Conservation (phyloP, 1,140 invertebrate species). For the Trigoniulus corallinus region DNA sequence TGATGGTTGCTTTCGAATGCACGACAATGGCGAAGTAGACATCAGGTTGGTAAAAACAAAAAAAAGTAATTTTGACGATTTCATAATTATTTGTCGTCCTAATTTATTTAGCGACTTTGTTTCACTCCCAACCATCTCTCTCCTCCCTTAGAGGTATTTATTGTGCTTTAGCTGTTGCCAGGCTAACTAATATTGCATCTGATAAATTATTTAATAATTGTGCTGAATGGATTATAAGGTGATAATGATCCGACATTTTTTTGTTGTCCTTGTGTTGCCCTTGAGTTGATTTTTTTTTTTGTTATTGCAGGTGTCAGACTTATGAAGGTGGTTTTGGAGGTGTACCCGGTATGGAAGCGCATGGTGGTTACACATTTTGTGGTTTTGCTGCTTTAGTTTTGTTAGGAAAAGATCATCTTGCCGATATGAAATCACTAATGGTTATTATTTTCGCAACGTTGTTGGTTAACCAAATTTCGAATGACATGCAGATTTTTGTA, state of each 20-base stretch:
- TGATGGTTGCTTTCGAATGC: constrained; percentile 84
- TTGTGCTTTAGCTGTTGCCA: constrained; percentile 80
- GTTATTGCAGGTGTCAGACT: constrained; percentile 76
- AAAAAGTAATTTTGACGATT: background rate
- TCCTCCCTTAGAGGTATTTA: constrained; percentile 56
- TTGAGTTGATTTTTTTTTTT: no score
- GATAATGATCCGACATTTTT: constrained; percentile 11
- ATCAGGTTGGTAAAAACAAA: constrained; percentile 31
- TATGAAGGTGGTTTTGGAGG: constrained; percentile 98
- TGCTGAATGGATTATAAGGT: constrained; percentile 72
- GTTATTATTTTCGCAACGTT: no score
- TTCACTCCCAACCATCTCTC: background rate
- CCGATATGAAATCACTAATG: constrained; percentile 58
- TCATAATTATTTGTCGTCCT: background rate
- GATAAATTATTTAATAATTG: constrained; percentile 65
- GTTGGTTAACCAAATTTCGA: no score
- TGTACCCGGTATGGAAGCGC: constrained; percentile 85
- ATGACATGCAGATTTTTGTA: background rate
- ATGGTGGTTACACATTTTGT: constrained; percentile 97
- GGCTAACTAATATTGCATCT: constrained; percentile 63
- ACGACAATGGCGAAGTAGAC: constrained; percentile 86
- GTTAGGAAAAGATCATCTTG: constrained; percentile 57
- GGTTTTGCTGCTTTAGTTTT: constrained; percentile 73
- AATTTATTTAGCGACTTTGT: background rate
- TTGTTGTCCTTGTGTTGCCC: constrained; percentile 1